phyloP scores from a whole-genome alignment of 2,797 vertebrate genomes.

The Peromyscus aztecus region DNA sequence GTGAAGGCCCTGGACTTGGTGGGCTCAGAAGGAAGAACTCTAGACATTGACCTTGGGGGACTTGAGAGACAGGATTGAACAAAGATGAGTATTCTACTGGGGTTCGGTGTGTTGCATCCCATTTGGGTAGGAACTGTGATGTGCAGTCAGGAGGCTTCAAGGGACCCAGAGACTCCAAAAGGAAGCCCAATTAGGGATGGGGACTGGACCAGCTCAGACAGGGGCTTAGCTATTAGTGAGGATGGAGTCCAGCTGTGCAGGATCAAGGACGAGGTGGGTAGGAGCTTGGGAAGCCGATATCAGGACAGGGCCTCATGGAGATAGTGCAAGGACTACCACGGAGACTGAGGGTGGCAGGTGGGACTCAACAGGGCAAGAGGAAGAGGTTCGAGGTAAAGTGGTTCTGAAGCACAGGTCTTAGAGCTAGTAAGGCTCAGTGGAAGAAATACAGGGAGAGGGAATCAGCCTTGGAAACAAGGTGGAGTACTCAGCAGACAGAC shows the following conservation, averaged over 20 bases:
- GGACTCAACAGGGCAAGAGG: neutral
- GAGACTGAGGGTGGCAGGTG: neutral
- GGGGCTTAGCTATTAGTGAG: neutral
- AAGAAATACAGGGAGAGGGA: neutral
- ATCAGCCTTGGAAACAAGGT: neutral
- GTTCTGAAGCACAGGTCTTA: neutral
- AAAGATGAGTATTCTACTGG: no score
- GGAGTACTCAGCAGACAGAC: conserved; percentile 21
- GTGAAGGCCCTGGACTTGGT: neutral
- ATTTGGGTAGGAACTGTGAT: neutral
- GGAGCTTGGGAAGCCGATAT: neutral
- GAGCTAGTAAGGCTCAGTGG: neutral
- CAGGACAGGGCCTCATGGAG: neutral
- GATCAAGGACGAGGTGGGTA: no score
- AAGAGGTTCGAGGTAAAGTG: neutral
- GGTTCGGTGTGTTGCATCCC: neutral
- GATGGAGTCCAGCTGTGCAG: rapidly evolving
- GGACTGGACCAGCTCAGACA: neutral
- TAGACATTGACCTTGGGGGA: neutral
- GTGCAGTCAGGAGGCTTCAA: no score
- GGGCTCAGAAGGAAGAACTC: neutral
- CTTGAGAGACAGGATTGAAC: neutral
- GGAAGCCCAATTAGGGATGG: neutral
- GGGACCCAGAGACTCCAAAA: neutral
- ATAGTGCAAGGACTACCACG: neutral